Evolutionary conservation across 2,888 invertebrate genomes (phyloP).

Genomic region (Aspidapion aeneum): DNA sequence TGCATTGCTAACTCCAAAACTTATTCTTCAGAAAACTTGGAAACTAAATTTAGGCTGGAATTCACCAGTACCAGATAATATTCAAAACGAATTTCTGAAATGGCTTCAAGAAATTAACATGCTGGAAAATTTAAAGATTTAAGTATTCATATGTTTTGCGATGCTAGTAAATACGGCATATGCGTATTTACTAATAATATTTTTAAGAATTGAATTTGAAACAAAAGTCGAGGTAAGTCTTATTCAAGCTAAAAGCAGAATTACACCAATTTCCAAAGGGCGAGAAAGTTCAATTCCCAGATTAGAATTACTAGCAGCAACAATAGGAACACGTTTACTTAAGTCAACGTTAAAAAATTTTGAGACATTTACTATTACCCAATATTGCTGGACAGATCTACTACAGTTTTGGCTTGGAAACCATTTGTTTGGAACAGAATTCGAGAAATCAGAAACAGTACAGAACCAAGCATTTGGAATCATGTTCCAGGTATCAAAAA

Average conservation of each 20-base stretch:
- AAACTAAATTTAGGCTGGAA: constrained; percentile 17
- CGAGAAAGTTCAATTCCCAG: constrained; percentile 20
- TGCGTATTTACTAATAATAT: neutral
- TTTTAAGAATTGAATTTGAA: neutral
- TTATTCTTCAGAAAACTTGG: constrained; percentile 19
- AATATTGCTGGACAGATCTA: constrained; percentile 32
- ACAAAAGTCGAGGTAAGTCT: constrained; percentile 13
- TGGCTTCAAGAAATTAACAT: constrained; percentile 11
- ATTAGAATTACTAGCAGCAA: constrained; percentile 20
- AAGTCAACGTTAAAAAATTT: constrained; percentile 4
- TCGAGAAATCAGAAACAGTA: neutral
- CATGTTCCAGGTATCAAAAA: neutral
- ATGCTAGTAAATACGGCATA: constrained; percentile 17
- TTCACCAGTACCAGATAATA: constrained; percentile 6
- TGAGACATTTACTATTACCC: neutral
- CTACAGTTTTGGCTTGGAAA: constrained; percentile 32
- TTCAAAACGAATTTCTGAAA: neutral
- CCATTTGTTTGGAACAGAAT: neutral
- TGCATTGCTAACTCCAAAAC: constrained; percentile 17
- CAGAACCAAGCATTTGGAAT: neutral
- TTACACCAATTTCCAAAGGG: constrained; percentile 9
- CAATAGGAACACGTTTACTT: constrained; percentile 17
- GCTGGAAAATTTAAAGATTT: neutral
- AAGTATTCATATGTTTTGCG: constrained; percentile 21
- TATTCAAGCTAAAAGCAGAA: constrained; percentile 16